Evolutionary conservation across 2,797 vertebrate species (phyloP), one percentile per base, ranked within the genome.

Genomic region (Hozukius guyotensis): DNA sequence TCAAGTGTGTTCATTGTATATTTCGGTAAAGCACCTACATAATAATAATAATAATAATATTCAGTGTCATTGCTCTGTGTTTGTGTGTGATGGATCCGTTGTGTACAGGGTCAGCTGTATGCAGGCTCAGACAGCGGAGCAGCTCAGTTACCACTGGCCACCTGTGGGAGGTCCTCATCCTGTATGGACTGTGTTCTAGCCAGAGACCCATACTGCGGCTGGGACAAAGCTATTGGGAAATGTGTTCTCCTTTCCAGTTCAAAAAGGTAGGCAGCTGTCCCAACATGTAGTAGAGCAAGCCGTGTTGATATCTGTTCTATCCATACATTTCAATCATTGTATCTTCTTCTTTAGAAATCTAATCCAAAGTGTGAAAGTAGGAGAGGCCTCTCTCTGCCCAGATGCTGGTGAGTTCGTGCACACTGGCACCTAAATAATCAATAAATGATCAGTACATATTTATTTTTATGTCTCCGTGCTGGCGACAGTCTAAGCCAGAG

Each of bases 191-290:
- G 97, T 16, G 73, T 97, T 75, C 86, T 97, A 62, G 89, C 96
- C 36, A 93, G 96, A 78, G 96, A 97, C 86, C 97, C 96, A 0
- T 96, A 96, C 93, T 97, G 97, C 2, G 95, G 92, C 1, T 97
- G 97, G 96, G 85, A 96, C 81, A 75, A 31, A 2, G 8, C 25
- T 2, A 27, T 56, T 1, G 2, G 38, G 0, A 71, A 61, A n/a
- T 96, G 97, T 9, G 38, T 92, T 14, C 59, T 63, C 1, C 56
- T 96, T 72, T 88, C 88, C 13, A 16, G 27, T 16, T 75, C 69
- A 13, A 52, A 72, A 12, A 75, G 77, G 91, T 90, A 80, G 38
- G 80, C 8, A 46, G 38, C 38, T 31, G 25, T 75, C 2, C 18
- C 3, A 10, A 42, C 32, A 27, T 31, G 18, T 22, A 29, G 18